phyloP scores from a whole-genome alignment of 2,888 invertebrate species.

The Cataglyphis cursor region DNA sequence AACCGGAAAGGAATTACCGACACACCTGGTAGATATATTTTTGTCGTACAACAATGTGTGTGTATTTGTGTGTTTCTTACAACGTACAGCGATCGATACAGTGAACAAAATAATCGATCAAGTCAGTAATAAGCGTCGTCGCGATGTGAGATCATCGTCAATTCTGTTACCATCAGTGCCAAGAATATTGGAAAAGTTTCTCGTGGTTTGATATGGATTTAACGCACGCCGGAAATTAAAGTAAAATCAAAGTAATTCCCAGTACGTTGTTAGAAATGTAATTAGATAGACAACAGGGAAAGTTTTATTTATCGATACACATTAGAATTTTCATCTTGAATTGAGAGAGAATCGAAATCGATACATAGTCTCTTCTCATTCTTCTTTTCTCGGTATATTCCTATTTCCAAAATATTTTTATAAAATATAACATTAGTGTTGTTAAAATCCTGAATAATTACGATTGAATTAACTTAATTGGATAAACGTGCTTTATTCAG shows the following conservation, averaged over 20 bases:
- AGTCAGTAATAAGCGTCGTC: not conserved
- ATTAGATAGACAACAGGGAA: not conserved
- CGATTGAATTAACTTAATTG: not conserved
- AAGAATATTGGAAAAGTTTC: not conserved
- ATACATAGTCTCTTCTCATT: not conserved
- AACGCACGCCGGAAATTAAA: not conserved
- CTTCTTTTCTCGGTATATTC: not conserved
- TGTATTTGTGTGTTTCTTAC: not conserved
- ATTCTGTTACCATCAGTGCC: not conserved
- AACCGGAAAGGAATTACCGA: no score
- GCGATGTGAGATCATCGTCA: not conserved
- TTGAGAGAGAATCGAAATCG: not conserved
- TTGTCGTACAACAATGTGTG: not conserved
- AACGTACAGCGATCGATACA: not conserved
- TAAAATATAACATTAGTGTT: not conserved
- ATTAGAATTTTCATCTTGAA: not conserved
- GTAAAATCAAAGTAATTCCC: not conserved
- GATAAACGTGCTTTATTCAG: not conserved
- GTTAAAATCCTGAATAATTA: not conserved
- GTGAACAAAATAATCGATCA: slow-evolving; percentile 1
- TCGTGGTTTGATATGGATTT: not conserved
- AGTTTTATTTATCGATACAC: not conserved
- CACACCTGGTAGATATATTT: not conserved
- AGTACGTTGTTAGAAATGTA: not conserved
- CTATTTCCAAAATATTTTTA: not conserved